A percentile compares a stretch with the other conserved stretches of the same genome.
Conservation (phyloP, 2,113 vertebrate genomes). For the Macheiramphus alcinus region DNA sequence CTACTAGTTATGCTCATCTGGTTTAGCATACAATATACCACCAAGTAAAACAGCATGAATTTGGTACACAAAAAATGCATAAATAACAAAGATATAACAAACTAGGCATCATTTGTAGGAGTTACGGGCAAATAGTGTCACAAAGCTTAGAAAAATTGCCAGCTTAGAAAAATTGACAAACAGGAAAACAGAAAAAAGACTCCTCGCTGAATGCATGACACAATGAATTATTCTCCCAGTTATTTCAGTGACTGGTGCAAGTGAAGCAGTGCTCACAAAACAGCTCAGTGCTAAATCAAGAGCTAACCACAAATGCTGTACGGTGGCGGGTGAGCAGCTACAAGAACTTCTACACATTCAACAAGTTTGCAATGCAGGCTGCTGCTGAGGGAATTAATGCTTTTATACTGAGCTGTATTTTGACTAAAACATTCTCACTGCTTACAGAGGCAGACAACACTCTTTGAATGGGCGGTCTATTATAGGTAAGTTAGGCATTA, state of each 20-base stretch:
- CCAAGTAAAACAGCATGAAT: background rate
- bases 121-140: background rate
- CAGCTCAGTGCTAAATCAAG: background rate
- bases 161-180: background rate
- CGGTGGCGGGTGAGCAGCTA: background rate
- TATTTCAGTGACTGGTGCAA: background rate
- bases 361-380: background rate
- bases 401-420: background rate
- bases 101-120: background rate
- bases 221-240: background rate
- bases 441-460: background rate
- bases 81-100: background rate
- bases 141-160: constrained; percentile 6
- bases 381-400: background rate
- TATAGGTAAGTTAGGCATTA: background rate
- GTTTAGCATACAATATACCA: background rate
- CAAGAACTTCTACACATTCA: background rate
- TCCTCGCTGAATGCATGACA: background rate
- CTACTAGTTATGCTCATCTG: background rate
- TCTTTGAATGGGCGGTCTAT: background rate
- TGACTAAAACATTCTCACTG: background rate
- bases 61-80: background rate
- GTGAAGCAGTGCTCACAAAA: background rate
- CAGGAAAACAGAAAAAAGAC: background rate
- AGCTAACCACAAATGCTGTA: background rate